These are phyloP conservation scores for Thereva nobilitata DNA, from an alignment of 2,888 invertebrate species.

Conservation along the genomic window DNA sequence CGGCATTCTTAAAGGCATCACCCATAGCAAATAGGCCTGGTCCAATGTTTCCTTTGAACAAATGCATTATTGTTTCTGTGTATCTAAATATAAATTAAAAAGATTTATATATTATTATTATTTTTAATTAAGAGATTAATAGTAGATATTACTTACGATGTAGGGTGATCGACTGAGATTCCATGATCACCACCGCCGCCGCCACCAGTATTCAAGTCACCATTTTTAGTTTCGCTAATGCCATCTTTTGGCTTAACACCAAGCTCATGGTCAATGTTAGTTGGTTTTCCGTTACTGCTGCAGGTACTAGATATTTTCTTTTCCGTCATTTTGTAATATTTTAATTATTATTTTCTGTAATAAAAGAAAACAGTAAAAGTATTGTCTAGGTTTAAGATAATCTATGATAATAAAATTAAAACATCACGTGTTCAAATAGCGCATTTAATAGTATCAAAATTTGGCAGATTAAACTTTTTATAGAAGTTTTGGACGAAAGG, in stretches of 20 bases:
- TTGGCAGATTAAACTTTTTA: no score
- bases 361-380: no score
- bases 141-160: constrained; percentile 38
- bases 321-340: no score
- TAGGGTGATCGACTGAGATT: constrained; percentile 42
- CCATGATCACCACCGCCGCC: constrained; percentile 38
- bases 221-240: not conserved
- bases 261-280: not conserved
- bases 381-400: no score
- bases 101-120: constrained; percentile 5
- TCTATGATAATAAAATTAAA: no score
- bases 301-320: no score
- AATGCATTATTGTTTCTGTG: constrained; percentile 84
- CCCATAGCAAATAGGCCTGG: constrained; percentile 97
- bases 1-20: constrained; percentile 90
- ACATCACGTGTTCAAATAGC: no score
- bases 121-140: not conserved
- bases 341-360: no score
- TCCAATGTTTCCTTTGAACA: constrained; percentile 94
- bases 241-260: not conserved
- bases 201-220: not conserved
- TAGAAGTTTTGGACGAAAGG: no score
- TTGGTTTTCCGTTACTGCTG: no score
- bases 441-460: no score
- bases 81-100: constrained; percentile 63